These are phyloP conservation scores for Coelogynopora nodosa DNA, from an alignment of 2,888 invertebrate genomes.

Conservation along the genomic window DNA sequence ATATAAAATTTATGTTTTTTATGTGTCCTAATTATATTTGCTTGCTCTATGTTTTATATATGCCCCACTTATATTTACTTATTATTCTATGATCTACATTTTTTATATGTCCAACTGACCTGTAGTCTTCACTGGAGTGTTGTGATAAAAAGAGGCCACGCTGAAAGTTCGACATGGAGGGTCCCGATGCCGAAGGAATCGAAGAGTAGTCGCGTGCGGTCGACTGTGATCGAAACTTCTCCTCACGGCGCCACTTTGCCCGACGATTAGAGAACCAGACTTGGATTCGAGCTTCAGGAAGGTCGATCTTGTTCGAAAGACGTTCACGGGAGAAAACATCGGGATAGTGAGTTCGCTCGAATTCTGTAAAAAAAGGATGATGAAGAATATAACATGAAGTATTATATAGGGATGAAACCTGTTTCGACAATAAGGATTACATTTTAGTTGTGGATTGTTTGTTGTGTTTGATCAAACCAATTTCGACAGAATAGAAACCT, in stretches of 20 bases:
- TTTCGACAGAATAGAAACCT: too few species aligned
- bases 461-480: too few species aligned
- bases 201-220: background rate
- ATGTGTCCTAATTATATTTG: too few species aligned
- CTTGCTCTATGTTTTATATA: too few species aligned
- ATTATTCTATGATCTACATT: too few species aligned
- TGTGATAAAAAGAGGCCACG: background rate
- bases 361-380: conserved; percentile 58
- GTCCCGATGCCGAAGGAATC: background rate
- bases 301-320: conserved; percentile 61
- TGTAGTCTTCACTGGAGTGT: background rate
- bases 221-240: conserved; percentile 67
- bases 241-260: conserved; percentile 92
- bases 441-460: too few species aligned
- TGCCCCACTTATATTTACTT: too few species aligned
- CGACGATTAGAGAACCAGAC: conserved; percentile 97
- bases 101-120: too few species aligned
- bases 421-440: too few species aligned
- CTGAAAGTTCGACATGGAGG: background rate
- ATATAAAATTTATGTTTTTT: too few species aligned
- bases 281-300: conserved; percentile 62
- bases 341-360: conserved; percentile 62
- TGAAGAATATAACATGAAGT: too few species aligned
- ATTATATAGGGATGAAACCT: too few species aligned
- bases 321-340: conserved; percentile 62